Conservation (phyloP, 1,140 invertebrate species). For the Argopecten irradians region DNA sequence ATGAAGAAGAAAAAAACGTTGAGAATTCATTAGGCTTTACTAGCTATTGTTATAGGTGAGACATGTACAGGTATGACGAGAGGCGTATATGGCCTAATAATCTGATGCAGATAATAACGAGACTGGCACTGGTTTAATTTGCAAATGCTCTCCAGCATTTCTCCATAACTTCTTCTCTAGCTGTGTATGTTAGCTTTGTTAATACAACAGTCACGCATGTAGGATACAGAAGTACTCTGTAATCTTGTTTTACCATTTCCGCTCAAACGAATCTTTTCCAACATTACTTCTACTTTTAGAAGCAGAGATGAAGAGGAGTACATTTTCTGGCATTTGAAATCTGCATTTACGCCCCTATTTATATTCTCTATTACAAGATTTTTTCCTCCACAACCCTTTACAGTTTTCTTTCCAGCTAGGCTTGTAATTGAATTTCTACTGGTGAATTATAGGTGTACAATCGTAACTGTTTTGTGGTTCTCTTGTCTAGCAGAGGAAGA, state of each 20-base stretch:
- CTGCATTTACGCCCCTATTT: background rate
- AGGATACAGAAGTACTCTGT: background rate
- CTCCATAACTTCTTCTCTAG: background rate
- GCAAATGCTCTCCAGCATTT: background rate
- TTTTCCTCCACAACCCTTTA: background rate
- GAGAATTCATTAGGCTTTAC: background rate
- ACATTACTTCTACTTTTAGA: conserved; percentile 5
- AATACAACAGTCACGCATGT: background rate
- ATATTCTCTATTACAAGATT: conserved; percentile 7
- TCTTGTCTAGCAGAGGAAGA: background rate
- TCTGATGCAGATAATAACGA: background rate
- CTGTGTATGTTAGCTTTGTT: background rate
- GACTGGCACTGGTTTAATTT: background rate
- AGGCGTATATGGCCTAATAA: background rate
- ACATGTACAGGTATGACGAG: background rate
- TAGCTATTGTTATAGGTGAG: background rate
- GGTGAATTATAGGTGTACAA: background rate
- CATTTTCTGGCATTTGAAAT: conserved; percentile 1
- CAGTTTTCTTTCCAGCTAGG: background rate
- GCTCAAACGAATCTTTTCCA: background rate
- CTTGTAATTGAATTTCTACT: background rate
- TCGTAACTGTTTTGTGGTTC: background rate
- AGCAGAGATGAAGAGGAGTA: background rate
- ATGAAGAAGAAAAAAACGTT: background rate
- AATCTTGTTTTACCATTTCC: background rate